Base-by-base conservation (phyloP, 2,113 vertebrate genomes). In the Lipophrys pholis region DNA sequence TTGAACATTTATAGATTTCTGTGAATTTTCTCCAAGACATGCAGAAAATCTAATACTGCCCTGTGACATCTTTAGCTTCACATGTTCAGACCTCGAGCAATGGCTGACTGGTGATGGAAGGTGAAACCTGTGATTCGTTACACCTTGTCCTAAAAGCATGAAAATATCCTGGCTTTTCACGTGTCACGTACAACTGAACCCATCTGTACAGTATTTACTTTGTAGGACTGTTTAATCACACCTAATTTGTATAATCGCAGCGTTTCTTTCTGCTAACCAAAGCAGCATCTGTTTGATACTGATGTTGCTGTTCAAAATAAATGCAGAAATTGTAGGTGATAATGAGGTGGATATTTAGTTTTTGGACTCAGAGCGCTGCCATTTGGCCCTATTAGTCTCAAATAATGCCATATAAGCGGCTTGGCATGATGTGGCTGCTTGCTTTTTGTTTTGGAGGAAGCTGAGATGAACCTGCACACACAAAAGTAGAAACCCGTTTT, bases 251-350 rank as follows among this genome's bases (percentile, higher is more conserved):
- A 0, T 59, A 52, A 72, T 59, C 52, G 40, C 36, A 54, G 6
- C 35, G 16, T 78, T 81, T 64, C 49, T 0, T 5, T 17, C 11
- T n/a, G 39, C 8, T 1, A 60, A 76, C 41, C 54, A 70, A 67
- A 40, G 55, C 40, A 62, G 59, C 51, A 45, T 63, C 58, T 81
- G 70, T 76, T 65, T 67, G 12, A 67, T 60, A 15, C 39, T 43
- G 21, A n/a, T 51, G 6, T 54, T 46, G n/a, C 14, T 51, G 9
- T 57, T 51, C 7, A 41, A 10, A 45, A 49, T 73, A 54, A 60
- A 75, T 58, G n/a, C 50, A 21, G 43, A 68, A 30, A 63, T 30
- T 45, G 12, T 21, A 45, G 17, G 62, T 63, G 51, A 62, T 52
- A 69, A 72, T 72, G 49, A 65, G 14, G 14, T 48, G 38, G n/a